Conservation (phyloP, 2,797 vertebrate genomes). For the Neoniphon sammara region DNA sequence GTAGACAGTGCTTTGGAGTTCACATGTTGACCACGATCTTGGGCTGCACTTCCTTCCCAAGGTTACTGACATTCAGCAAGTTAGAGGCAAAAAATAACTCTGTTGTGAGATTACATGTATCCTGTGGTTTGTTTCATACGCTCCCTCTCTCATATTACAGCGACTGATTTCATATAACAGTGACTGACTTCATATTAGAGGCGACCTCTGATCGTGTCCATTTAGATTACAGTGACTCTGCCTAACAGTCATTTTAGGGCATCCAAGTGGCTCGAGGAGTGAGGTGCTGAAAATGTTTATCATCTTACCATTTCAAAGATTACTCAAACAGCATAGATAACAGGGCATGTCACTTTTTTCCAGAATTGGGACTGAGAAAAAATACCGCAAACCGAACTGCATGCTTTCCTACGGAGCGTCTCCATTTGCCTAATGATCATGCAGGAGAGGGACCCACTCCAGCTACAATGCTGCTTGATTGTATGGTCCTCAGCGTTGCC, state of each 20-base stretch:
- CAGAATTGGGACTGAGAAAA: slow-evolving; percentile 37
- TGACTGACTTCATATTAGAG: background rate
- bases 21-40: slow-evolving; percentile 43
- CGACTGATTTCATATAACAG: slow-evolving; percentile 1
- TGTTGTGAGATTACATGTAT: background rate
- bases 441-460: slow-evolving; percentile 69
- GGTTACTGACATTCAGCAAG: slow-evolving; percentile 34
- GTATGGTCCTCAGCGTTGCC: slow-evolving; percentile 60
- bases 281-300: background rate
- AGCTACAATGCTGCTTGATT: slow-evolving; percentile 80
- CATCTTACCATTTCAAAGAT: background rate
- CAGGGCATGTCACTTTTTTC: background rate
- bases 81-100: background rate
- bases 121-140: background rate
- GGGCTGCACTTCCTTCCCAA: slow-evolving; percentile 36
- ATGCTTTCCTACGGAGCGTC: slow-evolving; percentile 37
- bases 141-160: slow-evolving; percentile 8
- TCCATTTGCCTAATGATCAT: slow-evolving; percentile 74
- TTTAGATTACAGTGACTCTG: slow-evolving; percentile 1
- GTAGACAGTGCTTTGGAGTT: slow-evolving; percentile 48
- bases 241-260: slow-evolving; percentile 8
- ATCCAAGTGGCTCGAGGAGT: slow-evolving; percentile 9
- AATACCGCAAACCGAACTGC: slow-evolving; percentile 46
- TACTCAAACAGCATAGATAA: slow-evolving; percentile 22
- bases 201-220: background rate